Evolutionary conservation across 2,113 vertebrate species (phyloP).

Genomic region (Percopsis transmontana): DNA sequence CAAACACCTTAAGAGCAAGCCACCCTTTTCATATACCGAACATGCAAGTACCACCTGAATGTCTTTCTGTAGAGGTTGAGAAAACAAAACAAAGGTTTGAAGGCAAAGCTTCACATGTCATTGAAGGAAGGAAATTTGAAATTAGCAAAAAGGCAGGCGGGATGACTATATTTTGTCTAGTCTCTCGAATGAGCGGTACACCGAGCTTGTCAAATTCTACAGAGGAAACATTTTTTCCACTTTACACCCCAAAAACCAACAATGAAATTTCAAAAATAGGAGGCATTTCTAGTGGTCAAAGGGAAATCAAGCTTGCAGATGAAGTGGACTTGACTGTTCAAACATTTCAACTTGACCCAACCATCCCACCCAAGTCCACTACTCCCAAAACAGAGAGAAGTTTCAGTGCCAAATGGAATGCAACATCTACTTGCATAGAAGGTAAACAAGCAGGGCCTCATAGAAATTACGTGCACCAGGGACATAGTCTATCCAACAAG

Average conservation of each 20-base stretch:
- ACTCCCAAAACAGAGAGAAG: neutral
- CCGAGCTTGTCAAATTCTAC: slow-evolving; percentile 28
- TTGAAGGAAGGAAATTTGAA: slow-evolving; percentile 59
- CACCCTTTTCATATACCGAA: slow-evolving; percentile 27
- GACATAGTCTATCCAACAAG: slow-evolving; percentile 30
- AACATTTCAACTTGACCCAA: slow-evolving; percentile 19
- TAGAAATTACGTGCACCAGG: slow-evolving; percentile 23
- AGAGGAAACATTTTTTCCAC: slow-evolving; percentile 34
- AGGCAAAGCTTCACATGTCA: slow-evolving; percentile 43
- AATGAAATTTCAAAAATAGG: slow-evolving; percentile 8
- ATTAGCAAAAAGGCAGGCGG: slow-evolving; percentile 63
- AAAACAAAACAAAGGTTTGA: slow-evolving; percentile 13
- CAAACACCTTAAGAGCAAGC: slow-evolving; percentile 44
- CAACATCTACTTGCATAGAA: neutral
- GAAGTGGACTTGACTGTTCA: slow-evolving; percentile 60
- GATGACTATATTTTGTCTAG: slow-evolving; percentile 77
- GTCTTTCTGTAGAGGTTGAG: slow-evolving; percentile 18
- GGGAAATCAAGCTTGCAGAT: slow-evolving; percentile 52
- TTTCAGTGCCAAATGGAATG: slow-evolving; percentile 8
- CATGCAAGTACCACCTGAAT: neutral
- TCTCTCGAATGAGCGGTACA: slow-evolving; percentile 67
- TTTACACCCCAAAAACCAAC: slow-evolving; percentile 24
- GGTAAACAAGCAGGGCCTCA: slow-evolving; percentile 12
- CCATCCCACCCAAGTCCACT: neutral
- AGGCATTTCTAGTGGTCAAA: neutral